These are phyloP conservation scores for Himalopsyche phryganea DNA, from an alignment of 1,140 invertebrate species.

Conservation along the genomic window DNA sequence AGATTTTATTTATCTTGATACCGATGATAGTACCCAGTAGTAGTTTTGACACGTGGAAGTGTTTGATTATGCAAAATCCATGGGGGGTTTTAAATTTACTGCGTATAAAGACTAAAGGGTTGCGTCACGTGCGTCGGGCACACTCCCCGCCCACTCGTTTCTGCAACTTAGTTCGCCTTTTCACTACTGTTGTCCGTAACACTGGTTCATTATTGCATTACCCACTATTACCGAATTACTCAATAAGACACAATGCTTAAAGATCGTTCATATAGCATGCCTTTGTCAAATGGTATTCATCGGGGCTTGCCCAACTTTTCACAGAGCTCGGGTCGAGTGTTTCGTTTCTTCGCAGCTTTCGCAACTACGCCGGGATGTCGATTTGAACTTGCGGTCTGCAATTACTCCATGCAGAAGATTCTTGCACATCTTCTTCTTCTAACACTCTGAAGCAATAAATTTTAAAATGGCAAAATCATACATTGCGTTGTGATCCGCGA, in stretches of 20 bases:
- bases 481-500: too few species aligned
- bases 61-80: too few species aligned
- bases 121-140: slow-evolving; percentile 2
- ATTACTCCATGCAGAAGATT: slow-evolving; percentile 3
- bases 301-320: slow-evolving; percentile 5
- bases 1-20: too few species aligned
- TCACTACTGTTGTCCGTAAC: background rate
- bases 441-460: too few species aligned
- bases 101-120: too few species aligned
- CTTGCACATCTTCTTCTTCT: too few species aligned
- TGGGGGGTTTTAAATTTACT: too few species aligned
- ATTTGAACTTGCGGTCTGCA: slow-evolving; percentile 17
- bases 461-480: too few species aligned
- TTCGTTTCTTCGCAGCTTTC: slow-evolving; percentile 14
- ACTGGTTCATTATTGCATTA: slow-evolving; percentile 4
- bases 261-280: slow-evolving; percentile 13
- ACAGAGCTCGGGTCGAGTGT: slow-evolving; percentile 7
- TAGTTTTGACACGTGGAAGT: too few species aligned
- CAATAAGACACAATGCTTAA: slow-evolving; percentile 25
- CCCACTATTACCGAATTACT: slow-evolving; percentile 16
- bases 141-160: background rate
- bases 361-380: slow-evolving; percentile 7
- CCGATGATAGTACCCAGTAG: too few species aligned
- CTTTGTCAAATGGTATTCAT: slow-evolving; percentile 22
- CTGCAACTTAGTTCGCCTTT: background rate